Conservation (phyloP, 2,888 invertebrate species). For the Heliconius sara region DNA sequence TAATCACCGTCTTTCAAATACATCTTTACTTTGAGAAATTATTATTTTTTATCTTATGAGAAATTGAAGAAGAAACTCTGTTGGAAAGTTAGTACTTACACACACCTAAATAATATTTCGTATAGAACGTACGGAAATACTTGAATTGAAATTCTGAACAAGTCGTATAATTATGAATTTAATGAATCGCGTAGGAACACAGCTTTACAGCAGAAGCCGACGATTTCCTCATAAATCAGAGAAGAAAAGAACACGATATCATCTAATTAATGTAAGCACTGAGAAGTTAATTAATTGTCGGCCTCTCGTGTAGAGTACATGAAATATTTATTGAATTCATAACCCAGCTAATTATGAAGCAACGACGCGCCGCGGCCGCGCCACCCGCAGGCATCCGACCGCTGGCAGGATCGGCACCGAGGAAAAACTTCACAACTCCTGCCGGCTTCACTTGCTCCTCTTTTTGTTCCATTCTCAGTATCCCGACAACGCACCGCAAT, state of each 20-base stretch:
- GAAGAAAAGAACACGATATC: conserved; percentile 69
- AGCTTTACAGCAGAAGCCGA: conserved; percentile 40
- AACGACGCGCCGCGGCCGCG: conserved; percentile 67
- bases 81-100: no score
- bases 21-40: not conserved
- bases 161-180: not conserved
- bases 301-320: conserved; percentile 71
- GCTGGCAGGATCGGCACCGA: conserved; percentile 55
- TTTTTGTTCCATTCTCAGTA: conserved; percentile 49
- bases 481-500: conserved; percentile 49
- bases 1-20: no score
- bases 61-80: no score
- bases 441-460: conserved; percentile 49
- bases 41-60: not conserved
- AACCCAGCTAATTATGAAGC: conserved; percentile 80
- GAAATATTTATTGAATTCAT: conserved; percentile 83
- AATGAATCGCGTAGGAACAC: not conserved
- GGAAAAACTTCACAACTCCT: conserved; percentile 68
- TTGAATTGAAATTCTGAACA: conserved; percentile 4
- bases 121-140: not conserved
- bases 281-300: conserved; percentile 80
- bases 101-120: no score
- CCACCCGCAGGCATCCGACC: conserved; percentile 73
- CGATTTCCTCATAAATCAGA: conserved; percentile 69
- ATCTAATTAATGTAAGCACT: conserved; percentile 79